Base-by-base conservation (phyloP, 2,888 invertebrate genomes). In the Clistopyga incitator region DNA sequence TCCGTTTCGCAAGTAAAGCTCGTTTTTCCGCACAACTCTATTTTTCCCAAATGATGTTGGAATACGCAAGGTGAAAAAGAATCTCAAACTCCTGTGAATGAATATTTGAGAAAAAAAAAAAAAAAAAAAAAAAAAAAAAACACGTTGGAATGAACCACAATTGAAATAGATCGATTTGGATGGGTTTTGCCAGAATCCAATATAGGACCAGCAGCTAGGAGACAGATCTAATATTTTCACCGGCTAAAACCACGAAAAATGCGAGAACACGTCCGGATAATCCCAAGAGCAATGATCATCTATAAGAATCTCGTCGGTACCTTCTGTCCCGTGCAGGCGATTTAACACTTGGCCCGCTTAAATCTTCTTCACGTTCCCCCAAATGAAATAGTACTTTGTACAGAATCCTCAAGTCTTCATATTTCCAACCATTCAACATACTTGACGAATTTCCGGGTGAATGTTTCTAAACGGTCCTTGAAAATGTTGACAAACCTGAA, bases 281-380 rank as follows among this genome's bases (percentile, higher is more conserved):
- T 86, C 83, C 84, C 85, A 86, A 80, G 79, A 82, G 82, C 78
- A 83, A 86, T 86, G 85, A 84, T 85, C 86, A 86, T 84, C 84
- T 75, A 78, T 84, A 84, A 84, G 81, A 84, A 84, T 87, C 87
- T 86, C 84, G 88, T 82, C 87, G 84, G 86, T 82, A 90, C 89
- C 90, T 90, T 91, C 90, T 91, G 90, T 86, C 89, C 86, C 86
- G 78, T 83, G 85, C 87, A 87, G 86, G 90, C 88, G 88, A 89
- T 90, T 90, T 90, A 89, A 87, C 88, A 81, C 87, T 75, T 59
- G 84, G 78, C 88, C 87, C 87, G 82, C 89, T 89, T 50, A 65
- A 78, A 75, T 81, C 78, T 81, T 71, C 71, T 52, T 65, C 18
- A 25, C 74, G 59, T 70, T 61, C 54, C 34, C 29, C 34, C 47